phyloP scores from a whole-genome alignment of 2,888 invertebrate genomes.

The Tipula helvola region DNA sequence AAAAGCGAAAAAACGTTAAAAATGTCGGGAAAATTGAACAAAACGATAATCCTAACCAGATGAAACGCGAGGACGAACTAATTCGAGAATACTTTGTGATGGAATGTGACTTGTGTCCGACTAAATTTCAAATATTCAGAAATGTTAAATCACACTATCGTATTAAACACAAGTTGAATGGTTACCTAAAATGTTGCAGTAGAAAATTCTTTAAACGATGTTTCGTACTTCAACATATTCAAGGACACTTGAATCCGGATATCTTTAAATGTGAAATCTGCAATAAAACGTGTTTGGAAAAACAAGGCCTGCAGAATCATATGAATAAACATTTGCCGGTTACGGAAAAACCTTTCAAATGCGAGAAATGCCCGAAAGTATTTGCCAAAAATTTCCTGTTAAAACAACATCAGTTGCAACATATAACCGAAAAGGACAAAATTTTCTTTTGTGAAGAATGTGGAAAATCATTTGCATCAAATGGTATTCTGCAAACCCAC shows the following conservation, averaged over 20 bases:
- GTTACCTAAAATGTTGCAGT: constrained; percentile 20
- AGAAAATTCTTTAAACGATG: constrained; percentile 18
- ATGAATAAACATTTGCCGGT: constrained; percentile 19
- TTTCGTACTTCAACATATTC: constrained; percentile 19
- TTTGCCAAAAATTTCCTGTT: constrained; percentile 20
- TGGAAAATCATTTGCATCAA: constrained; percentile 27
- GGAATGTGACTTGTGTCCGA: constrained; percentile 19
- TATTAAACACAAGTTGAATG: constrained; percentile 17
- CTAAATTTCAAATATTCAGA: constrained; percentile 13
- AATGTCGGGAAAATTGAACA: too few species aligned
- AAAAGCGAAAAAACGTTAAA: not conserved
- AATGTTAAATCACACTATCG: constrained; percentile 19
- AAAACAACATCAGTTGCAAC: constrained; percentile 20
- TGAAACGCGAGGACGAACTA: not conserved
- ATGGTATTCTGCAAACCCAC: constrained; percentile 26
- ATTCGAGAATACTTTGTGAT: constrained; percentile 15
- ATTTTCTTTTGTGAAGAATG: constrained; percentile 26
- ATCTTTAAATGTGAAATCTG: constrained; percentile 16
- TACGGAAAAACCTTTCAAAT: constrained; percentile 17
- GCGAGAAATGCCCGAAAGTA: constrained; percentile 20
- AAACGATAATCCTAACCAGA: not conserved
- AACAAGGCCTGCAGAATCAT: constrained; percentile 18
- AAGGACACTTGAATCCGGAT: constrained; percentile 20
- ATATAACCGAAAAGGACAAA: constrained; percentile 18
- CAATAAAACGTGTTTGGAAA: constrained; percentile 17